Evolutionary conservation across 2,113 vertebrate species (phyloP).

Genomic region (Pedetes capensis): DNA sequence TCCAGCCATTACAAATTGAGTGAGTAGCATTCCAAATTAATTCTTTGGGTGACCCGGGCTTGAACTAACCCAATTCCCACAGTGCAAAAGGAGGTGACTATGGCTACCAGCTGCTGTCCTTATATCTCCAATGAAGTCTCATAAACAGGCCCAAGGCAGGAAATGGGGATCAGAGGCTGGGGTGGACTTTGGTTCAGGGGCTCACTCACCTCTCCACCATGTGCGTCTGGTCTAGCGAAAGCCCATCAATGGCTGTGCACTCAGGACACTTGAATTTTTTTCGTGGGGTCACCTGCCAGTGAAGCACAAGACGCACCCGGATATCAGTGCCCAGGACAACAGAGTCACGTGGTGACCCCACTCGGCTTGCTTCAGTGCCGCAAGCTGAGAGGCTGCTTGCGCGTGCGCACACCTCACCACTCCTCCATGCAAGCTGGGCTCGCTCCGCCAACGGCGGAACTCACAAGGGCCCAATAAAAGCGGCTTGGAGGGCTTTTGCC

Average conservation of each 20-base stretch:
- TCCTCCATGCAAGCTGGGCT: conserved; percentile 77
- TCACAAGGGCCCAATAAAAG: conserved; percentile 88
- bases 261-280: conserved; percentile 99
- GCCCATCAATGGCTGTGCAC: conserved; percentile 97
- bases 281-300: conserved; percentile 94
- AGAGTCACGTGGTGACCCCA: conserved; percentile 39
- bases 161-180: conserved; percentile 16
- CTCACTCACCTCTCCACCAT: conserved; percentile 94
- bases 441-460: conserved; percentile 79
- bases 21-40: conserved; percentile 72
- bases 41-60: conserved; percentile 72
- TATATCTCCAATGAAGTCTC: conserved; percentile 43
- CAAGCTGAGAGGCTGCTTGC: conserved; percentile 43
- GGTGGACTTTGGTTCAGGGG: neutral
- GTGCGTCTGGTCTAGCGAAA: conserved; percentile 98
- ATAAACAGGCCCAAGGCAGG: conserved; percentile 50
- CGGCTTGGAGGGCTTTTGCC: conserved; percentile 83
- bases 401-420: conserved; percentile 49
- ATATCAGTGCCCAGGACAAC: conserved; percentile 64
- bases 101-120: conserved; percentile 67
- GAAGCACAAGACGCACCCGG: conserved; percentile 53
- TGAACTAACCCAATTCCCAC: conserved; percentile 73
- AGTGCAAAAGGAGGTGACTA: conserved; percentile 59
- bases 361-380: conserved; percentile 53
- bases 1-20: conserved; percentile 71